These are phyloP conservation scores for Hippoglossus hippoglossus DNA, from an alignment of 2,797 vertebrate species.

Conservation along the genomic window DNA sequence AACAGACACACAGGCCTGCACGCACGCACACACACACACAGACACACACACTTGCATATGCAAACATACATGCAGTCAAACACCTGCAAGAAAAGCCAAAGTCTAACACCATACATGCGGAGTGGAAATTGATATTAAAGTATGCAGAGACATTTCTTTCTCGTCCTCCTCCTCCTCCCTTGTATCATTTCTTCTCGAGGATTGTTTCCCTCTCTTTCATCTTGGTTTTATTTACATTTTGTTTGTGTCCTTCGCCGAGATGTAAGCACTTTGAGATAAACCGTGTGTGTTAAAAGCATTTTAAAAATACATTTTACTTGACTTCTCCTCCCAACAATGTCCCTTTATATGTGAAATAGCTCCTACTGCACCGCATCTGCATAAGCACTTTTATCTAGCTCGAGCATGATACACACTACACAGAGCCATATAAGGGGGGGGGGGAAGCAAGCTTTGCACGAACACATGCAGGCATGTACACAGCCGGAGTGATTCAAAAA, in stretches of 20 bases:
- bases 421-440: slow-evolving; percentile 11
- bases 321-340: slow-evolving; percentile 36
- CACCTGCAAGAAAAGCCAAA: slow-evolving; percentile 38
- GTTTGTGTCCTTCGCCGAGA: slow-evolving; percentile 51
- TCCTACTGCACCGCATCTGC: slow-evolving; percentile 51
- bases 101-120: slow-evolving; percentile 43
- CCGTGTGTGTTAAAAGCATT: slow-evolving; percentile 63
- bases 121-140: slow-evolving; percentile 42
- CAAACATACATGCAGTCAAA: slow-evolving; percentile 38
- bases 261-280: slow-evolving; percentile 57
- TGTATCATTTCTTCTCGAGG: slow-evolving; percentile 23
- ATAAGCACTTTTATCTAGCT: slow-evolving; percentile 56
- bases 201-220: slow-evolving; percentile 50
- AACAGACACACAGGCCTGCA: slow-evolving; percentile 26
- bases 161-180: slow-evolving; percentile 21
- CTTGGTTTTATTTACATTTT: slow-evolving; percentile 59
- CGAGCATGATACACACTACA: slow-evolving; percentile 23
- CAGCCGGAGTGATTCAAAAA: slow-evolving; percentile 26
- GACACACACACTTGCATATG: slow-evolving; percentile 22
- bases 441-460: slow-evolving; percentile 9
- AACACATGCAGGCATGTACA: slow-evolving; percentile 24
- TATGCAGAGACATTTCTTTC: slow-evolving; percentile 21
- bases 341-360: slow-evolving; percentile 51
- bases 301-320: slow-evolving; percentile 63
- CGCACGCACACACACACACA: slow-evolving; percentile 28